A percentile compares a stretch with the other conserved stretches of the same genome.
Conservation (phyloP, 2,797 vertebrate species). For the Poliocrania exsul region DNA sequence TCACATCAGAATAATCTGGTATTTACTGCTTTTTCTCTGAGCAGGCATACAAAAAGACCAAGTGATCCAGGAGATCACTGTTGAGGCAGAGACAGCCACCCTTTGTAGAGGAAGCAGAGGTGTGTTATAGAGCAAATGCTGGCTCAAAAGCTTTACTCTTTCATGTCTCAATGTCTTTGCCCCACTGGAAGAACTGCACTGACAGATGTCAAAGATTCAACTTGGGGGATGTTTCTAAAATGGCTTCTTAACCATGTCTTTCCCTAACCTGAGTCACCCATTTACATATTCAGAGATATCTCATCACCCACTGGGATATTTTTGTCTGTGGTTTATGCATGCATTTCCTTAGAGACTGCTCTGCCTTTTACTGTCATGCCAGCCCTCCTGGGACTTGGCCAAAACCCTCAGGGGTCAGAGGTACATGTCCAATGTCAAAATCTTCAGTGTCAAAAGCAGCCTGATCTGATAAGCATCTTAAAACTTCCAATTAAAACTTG, state of each 20-base stretch:
- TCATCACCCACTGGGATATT: not conserved
- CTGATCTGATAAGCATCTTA: not conserved
- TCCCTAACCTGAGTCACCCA: not conserved
- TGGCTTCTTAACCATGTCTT: not conserved
- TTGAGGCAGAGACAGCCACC: not conserved
- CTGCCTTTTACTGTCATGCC: not conserved
- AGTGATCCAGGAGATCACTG: accelerated
- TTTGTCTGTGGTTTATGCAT: not conserved
- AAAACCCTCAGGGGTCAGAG: not conserved
- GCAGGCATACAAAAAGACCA: not conserved
- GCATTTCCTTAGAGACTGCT: slow-evolving; percentile 10
- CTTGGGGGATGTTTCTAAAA: not conserved
- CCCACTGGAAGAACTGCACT: not conserved
- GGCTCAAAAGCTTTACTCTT: not conserved
- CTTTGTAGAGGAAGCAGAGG: not conserved
- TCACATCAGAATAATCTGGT: not conserved
- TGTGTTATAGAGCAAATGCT: not conserved
- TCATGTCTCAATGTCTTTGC: accelerated
- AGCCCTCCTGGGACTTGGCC: not conserved
- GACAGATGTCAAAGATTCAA: not conserved
- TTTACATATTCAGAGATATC: slow-evolving; percentile 11
- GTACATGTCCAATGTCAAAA: not conserved
- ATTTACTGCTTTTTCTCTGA: not conserved
- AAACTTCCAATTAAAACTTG: not conserved
- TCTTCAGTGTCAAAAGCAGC: not conserved